phyloP scores from a whole-genome alignment of 2,797 vertebrate genomes.

The Microcaecilia unicolor region DNA sequence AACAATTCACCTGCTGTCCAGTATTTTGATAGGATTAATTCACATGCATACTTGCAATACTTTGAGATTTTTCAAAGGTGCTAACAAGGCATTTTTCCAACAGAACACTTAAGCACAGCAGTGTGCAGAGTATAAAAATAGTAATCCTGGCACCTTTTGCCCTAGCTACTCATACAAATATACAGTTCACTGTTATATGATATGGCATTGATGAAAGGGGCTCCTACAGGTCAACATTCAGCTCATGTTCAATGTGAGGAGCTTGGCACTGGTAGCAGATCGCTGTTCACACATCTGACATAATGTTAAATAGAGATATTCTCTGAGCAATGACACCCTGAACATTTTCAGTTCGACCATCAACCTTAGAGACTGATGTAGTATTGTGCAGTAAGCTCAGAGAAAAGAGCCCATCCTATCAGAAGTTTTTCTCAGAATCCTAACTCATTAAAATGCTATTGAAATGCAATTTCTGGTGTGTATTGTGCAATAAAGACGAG shows the following conservation, averaged over 20 bases:
- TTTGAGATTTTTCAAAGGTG: no score
- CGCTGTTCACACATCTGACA: not conserved
- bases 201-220: no score
- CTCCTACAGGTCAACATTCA: constrained; percentile 1
- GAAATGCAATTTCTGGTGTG: no score
- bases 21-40: not conserved
- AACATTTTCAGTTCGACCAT: no score
- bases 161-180: constrained; percentile 12
- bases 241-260: not conserved
- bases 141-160: not conserved
- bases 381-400: no score
- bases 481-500: no score
- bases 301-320: not conserved
- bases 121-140: constrained; percentile 8
- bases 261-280: constrained; percentile 12
- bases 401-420: no score
- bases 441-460: no score
- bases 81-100: not conserved
- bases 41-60: no score
- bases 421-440: no score
- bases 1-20: rapidly evolving
- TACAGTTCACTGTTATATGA: constrained; percentile 3
- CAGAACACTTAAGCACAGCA: not conserved
- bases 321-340: no score
- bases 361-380: no score